Conservation (phyloP, 2,888 invertebrate species). For the Acleris sparsana region DNA sequence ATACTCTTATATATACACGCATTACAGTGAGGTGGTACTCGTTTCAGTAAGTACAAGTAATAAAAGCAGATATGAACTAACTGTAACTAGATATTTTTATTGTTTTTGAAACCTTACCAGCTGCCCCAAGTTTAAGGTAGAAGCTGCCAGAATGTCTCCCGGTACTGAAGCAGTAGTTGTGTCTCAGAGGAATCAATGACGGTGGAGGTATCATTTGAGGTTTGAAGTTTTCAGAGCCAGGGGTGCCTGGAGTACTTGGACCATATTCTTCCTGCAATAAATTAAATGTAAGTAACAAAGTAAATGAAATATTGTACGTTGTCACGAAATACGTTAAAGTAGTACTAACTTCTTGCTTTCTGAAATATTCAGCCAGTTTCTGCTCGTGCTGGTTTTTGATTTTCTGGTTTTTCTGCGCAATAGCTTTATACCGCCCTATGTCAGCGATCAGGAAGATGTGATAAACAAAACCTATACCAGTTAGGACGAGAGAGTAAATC, state of each 20-base stretch:
- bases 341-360: conserved; percentile 69
- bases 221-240: conserved; percentile 49
- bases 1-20: too few relatives aligned
- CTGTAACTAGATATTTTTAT: background rate
- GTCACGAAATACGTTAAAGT: background rate
- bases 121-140: conserved; percentile 89
- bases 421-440: conserved; percentile 82
- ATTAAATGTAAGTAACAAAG: background rate
- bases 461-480: conserved; percentile 84
- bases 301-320: background rate
- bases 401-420: conserved; percentile 72
- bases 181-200: conserved; percentile 70
- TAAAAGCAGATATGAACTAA: background rate
- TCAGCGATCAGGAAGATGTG: conserved; percentile 85
- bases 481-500: conserved; percentile 85
- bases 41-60: background rate
- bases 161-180: conserved; percentile 86
- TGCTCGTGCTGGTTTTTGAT: conserved; percentile 66
- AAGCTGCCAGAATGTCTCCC: conserved; percentile 89
- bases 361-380: conserved; percentile 67
- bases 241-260: conserved; percentile 42
- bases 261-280: conserved; percentile 51
- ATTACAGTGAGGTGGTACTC: too few relatives aligned
- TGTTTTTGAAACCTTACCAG: conserved; percentile 76
- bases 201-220: conserved; percentile 63